These are phyloP conservation scores for Dreissena polymorpha DNA, from an alignment of 1,140 invertebrate species.

Conservation along the genomic window DNA sequence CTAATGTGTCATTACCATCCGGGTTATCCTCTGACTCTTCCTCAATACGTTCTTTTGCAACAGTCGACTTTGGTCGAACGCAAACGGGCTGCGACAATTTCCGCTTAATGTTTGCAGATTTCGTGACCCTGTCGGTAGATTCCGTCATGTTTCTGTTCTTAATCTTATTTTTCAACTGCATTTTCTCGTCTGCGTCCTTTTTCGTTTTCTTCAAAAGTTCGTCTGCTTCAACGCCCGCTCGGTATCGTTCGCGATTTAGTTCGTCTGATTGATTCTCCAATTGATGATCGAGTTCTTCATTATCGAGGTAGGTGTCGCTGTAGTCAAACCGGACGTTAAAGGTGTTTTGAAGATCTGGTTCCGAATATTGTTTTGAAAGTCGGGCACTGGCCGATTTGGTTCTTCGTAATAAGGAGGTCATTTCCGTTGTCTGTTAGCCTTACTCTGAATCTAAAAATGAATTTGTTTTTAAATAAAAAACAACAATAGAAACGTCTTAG, in stretches of 20 bases:
- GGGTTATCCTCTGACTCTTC: background rate
- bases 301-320: slow-evolving; percentile 59
- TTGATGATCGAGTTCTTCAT: slow-evolving; percentile 49
- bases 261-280: slow-evolving; percentile 50
- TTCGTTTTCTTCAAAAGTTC: slow-evolving; percentile 55
- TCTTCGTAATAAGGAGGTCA: background rate
- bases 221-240: slow-evolving; percentile 50
- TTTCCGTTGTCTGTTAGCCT: too few relatives aligned
- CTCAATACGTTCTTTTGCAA: background rate
- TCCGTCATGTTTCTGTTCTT: slow-evolving; percentile 58
- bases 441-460: too few relatives aligned
- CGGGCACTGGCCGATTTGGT: background rate
- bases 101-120: slow-evolving; percentile 12
- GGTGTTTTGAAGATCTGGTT: slow-evolving; percentile 14
- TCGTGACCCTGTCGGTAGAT: slow-evolving; percentile 21
- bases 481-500: too few relatives aligned
- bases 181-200: slow-evolving; percentile 56
- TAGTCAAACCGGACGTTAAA: slow-evolving; percentile 55
- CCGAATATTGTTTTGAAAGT: slow-evolving; percentile 2
- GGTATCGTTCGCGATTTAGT: slow-evolving; percentile 48
- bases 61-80: background rate
- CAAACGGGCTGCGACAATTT: slow-evolving; percentile 6
- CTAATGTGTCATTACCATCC: background rate
- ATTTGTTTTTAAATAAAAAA: too few relatives aligned
- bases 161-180: slow-evolving; percentile 57